Percentiles rank a stretch among this genome's conserved stretches.
Evolutionary conservation across 2,113 vertebrate species (phyloP).

Genomic region (Dicrurus megarhynchus): DNA sequence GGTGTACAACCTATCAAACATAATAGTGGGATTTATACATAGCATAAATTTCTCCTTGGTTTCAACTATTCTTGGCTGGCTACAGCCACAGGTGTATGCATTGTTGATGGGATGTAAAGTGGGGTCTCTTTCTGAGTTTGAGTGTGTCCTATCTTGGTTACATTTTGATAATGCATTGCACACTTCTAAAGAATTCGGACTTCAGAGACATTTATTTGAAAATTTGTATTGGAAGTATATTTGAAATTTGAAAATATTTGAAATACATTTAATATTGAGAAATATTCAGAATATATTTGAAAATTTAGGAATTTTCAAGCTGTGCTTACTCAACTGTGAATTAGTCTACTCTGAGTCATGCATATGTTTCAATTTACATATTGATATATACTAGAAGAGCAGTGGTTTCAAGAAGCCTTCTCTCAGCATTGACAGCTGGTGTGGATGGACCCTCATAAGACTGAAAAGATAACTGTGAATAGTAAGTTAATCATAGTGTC

Average conservation of each 20-base stretch:
- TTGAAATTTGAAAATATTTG: background rate
- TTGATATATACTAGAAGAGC: background rate
- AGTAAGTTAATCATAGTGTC: background rate
- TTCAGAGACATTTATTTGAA: background rate
- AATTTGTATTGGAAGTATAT: background rate
- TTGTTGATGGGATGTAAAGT: background rate
- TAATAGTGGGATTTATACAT: background rate
- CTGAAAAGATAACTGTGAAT: background rate
- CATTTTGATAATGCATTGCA: background rate
- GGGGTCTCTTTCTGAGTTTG: background rate
- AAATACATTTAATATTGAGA: background rate
- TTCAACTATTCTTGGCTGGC: background rate
- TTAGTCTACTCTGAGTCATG: background rate
- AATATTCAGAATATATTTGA: background rate
- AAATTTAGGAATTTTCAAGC: background rate
- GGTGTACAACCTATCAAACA: background rate
- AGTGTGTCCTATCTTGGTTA: background rate
- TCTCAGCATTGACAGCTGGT: background rate
- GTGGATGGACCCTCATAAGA: background rate
- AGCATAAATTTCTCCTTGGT: background rate
- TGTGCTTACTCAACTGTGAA: background rate
- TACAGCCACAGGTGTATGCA: background rate
- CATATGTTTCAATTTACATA: background rate
- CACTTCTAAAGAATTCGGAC: background rate
- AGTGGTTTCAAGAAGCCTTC: background rate